phyloP scores from a whole-genome alignment of 2,797 vertebrate species.

The Microchirus variegatus region DNA sequence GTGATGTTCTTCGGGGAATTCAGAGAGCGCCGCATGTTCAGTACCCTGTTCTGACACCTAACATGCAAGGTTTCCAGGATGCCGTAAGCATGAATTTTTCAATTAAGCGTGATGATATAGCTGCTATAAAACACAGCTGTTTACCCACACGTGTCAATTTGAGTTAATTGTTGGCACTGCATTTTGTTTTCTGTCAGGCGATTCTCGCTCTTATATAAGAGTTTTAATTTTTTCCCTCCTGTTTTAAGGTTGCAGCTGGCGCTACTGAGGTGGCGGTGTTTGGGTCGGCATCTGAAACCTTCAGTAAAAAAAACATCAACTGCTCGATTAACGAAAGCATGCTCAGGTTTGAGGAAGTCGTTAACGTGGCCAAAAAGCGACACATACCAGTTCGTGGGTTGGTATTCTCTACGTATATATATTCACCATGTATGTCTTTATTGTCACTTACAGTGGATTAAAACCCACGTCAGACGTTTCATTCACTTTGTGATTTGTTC shows the following conservation, averaged over 20 bases:
- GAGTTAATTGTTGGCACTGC: slow-evolving; percentile 26
- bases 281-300: slow-evolving; percentile 93
- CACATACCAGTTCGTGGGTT: slow-evolving; percentile 92
- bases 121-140: slow-evolving; percentile 1
- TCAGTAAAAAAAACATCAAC: slow-evolving; percentile 94
- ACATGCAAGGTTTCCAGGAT: slow-evolving; percentile 91
- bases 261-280: slow-evolving; percentile 94
- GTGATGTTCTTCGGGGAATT: slow-evolving; percentile 91
- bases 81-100: slow-evolving; percentile 85
- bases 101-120: slow-evolving; percentile 8
- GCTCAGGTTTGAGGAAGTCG: slow-evolving; percentile 89
- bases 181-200: slow-evolving; percentile 22
- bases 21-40: slow-evolving; percentile 83
- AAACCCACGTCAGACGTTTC: slow-evolving; percentile 28
- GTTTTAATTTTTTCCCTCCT: slow-evolving; percentile 50
- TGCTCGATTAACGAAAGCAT: slow-evolving; percentile 95
- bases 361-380: slow-evolving; percentile 83
- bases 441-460: slow-evolving; percentile 27
- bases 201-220: slow-evolving; percentile 18
- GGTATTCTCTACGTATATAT: slow-evolving; percentile 47
- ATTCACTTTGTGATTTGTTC: slow-evolving; percentile 4
- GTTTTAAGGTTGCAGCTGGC: slow-evolving; percentile 88
- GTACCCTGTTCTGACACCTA: slow-evolving; percentile 94
- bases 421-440: slow-evolving; percentile 7
- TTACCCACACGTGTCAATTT: slow-evolving; percentile 22